A percentile compares a stretch with the other conserved stretches of the same genome.
Evolutionary conservation across 2,888 invertebrate genomes (phyloP).

Genomic region (Netelia inedita): DNA sequence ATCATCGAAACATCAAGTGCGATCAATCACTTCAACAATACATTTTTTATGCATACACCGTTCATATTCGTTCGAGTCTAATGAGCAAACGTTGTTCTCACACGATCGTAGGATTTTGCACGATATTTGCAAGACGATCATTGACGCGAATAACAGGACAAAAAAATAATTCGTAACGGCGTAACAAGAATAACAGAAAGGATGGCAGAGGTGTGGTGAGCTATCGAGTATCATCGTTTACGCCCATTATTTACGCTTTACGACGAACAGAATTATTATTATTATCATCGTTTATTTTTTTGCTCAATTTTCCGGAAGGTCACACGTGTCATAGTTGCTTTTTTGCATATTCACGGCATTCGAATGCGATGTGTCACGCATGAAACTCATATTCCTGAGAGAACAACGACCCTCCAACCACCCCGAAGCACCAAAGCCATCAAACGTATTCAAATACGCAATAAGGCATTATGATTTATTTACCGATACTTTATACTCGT

Average conservation of each 20-base stretch:
- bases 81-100: slow-evolving; percentile 21
- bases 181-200: not conserved
- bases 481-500: slow-evolving; percentile 79
- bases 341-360: slow-evolving; percentile 4
- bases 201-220: not conserved
- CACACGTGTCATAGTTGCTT: not conserved
- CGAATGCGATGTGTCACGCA: not conserved
- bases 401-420: slow-evolving; percentile 27
- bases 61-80: slow-evolving; percentile 21
- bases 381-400: slow-evolving; percentile 23
- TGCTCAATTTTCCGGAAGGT: slow-evolving; percentile 22
- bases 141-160: slow-evolving; percentile 22
- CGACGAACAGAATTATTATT: not conserved
- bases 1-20: slow-evolving; percentile 77
- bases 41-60: slow-evolving; percentile 51
- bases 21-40: slow-evolving; percentile 75
- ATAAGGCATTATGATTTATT: slow-evolving; percentile 82
- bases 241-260: slow-evolving; percentile 13
- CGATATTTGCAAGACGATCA: slow-evolving; percentile 12
- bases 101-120: not conserved
- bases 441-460: slow-evolving; percentile 82
- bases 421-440: slow-evolving; percentile 56
- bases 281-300: slow-evolving; percentile 10
- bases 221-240: slow-evolving; percentile 32
- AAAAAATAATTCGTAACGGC: slow-evolving; percentile 5